These are phyloP conservation scores for Lasioglossum marginatum DNA, from an alignment of 2,888 invertebrate species.

Conservation along the genomic window DNA sequence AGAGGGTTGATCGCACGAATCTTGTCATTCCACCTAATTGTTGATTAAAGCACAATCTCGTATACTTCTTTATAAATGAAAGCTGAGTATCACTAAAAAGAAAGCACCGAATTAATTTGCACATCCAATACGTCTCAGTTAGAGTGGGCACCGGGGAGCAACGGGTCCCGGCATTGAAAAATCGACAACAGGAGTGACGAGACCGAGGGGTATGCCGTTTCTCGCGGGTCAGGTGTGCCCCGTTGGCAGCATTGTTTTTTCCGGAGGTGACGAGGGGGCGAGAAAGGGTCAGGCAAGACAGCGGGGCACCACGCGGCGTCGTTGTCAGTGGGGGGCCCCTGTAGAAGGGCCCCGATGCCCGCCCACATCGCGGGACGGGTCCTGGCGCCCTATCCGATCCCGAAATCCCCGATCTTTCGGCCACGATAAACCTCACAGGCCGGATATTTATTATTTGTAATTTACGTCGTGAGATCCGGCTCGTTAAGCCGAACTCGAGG, in stretches of 20 bases:
- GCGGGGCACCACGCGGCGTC: constrained; percentile 75
- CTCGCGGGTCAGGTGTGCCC: constrained; percentile 58
- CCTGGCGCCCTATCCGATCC: constrained; percentile 57
- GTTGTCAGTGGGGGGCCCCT: constrained; percentile 78
- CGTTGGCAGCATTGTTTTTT: constrained; percentile 60
- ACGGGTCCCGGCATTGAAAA: constrained; percentile 40
- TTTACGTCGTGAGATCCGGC: constrained; percentile 74
- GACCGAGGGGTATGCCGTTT: constrained; percentile 43
- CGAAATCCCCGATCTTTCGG: constrained; percentile 76
- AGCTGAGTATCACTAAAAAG: no score
- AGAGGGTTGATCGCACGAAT: no score
- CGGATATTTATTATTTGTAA: constrained; percentile 82
- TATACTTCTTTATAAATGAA: no score
- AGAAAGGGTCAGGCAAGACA: constrained; percentile 68
- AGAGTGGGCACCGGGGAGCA: background rate
- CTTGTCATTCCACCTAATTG: no score
- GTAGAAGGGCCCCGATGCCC: constrained; percentile 79
- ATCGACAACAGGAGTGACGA: constrained; percentile 63
- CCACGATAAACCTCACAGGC: constrained; percentile 74
- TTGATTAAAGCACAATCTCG: no score
- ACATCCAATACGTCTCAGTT: background rate
- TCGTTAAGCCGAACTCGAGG: constrained; percentile 65
- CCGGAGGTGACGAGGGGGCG: constrained; percentile 59
- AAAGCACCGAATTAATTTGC: no score
- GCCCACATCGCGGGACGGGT: constrained; percentile 79